A percentile compares a stretch with the other conserved stretches of the same genome.
phyloP scores from a whole-genome alignment of 2,797 vertebrate species.

The Nannoperca obscura region DNA sequence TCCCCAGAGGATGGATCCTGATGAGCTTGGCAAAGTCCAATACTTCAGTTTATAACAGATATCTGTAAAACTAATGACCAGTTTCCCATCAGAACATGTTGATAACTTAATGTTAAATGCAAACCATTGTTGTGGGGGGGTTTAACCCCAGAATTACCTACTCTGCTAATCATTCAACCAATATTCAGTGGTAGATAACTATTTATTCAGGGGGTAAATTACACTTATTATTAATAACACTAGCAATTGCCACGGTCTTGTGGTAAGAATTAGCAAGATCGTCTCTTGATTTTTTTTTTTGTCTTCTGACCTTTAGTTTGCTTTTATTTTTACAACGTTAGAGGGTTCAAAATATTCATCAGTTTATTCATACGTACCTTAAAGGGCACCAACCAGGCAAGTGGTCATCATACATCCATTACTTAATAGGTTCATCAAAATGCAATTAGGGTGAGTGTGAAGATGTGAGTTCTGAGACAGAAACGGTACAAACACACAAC shows the following conservation, averaged over 20 bases:
- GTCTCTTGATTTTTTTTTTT: conserved; percentile 2
- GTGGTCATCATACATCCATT: background rate
- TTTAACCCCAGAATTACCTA: background rate
- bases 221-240: background rate
- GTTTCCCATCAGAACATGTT: too few species aligned
- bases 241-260: too few species aligned
- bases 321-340: background rate
- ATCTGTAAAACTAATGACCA: background rate
- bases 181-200: background rate
- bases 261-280: background rate
- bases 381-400: background rate
- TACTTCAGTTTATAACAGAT: background rate
- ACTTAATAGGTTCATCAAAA: conserved; percentile 34
- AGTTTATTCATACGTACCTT: background rate
- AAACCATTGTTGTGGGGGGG: background rate
- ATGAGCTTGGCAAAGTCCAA: background rate
- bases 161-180: background rate
- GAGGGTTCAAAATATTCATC: background rate
- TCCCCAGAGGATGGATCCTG: background rate
- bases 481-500: conserved; percentile 14
- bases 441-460: conserved; percentile 11
- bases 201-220: background rate
- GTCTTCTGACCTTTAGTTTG: background rate
- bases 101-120: too few species aligned
- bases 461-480: background rate